A percentile compares a stretch with the other conserved stretches of the same genome.
These are phyloP conservation scores for Scaptomyza caliginosa DNA, from an alignment of 2,888 invertebrate genomes.

Conservation along the genomic window DNA sequence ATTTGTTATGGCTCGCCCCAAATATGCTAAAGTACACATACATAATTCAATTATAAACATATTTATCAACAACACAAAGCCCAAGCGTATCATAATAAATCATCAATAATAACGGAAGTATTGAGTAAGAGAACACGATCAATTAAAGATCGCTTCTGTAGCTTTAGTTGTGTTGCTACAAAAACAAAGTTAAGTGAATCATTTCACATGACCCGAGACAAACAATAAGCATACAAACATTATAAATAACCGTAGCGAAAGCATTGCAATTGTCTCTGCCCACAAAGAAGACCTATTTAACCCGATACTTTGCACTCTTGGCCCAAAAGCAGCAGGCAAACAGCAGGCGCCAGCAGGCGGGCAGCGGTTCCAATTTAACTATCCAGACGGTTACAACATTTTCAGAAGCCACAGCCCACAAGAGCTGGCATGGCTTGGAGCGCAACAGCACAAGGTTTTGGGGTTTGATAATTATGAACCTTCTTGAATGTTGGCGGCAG, in stretches of 20 bases:
- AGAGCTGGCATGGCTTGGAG: not conserved
- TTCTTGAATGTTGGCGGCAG: slow-evolving; percentile 75
- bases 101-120: slow-evolving; percentile 21
- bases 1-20: slow-evolving; percentile 48
- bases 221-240: slow-evolving; percentile 11
- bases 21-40: slow-evolving; percentile 26
- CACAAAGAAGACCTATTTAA: slow-evolving; percentile 65
- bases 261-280: slow-evolving; percentile 30
- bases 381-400: slow-evolving; percentile 63
- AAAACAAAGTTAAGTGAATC: not conserved
- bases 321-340: slow-evolving; percentile 38
- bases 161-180: not conserved
- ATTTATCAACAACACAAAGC: slow-evolving; percentile 36
- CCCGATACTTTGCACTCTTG: slow-evolving; percentile 71
- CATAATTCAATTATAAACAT: slow-evolving; percentile 49
- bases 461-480: slow-evolving; percentile 73
- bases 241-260: slow-evolving; percentile 27
- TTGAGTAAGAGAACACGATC: slow-evolving; percentile 26
- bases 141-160: slow-evolving; percentile 26
- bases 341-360: slow-evolving; percentile 1
- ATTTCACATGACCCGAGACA: slow-evolving; percentile 28
- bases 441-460: slow-evolving; percentile 33
- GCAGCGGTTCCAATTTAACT: slow-evolving; percentile 37
- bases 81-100: slow-evolving; percentile 30
- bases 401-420: slow-evolving; percentile 66